Conservation (phyloP, 1,140 invertebrate genomes). For the Drosophila nasuta region DNA sequence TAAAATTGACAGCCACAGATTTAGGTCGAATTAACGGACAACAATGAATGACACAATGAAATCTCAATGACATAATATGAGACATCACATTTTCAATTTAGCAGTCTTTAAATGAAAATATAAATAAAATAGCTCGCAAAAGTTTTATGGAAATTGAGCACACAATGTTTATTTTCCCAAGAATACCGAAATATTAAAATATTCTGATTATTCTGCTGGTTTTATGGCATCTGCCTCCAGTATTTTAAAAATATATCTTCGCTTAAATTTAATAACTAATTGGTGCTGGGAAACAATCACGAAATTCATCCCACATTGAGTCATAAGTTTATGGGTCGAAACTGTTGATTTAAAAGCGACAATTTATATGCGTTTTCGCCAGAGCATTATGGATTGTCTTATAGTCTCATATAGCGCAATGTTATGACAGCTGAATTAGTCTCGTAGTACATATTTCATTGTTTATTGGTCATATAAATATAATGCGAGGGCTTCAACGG, state of each 20-base stretch:
- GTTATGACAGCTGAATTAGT: conserved; percentile 35
- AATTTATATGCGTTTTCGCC: conserved; percentile 33
- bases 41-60: no score
- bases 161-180: neutral
- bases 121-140: neutral
- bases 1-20: no score
- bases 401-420: neutral
- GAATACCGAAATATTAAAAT: neutral
- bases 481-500: conserved; percentile 55
- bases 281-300: conserved; percentile 37
- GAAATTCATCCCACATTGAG: conserved; percentile 19
- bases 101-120: neutral
- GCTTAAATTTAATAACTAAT: conserved; percentile 44
- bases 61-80: no score
- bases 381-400: conserved; percentile 26
- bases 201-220: neutral
- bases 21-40: no score
- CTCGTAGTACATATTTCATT: conserved; percentile 57
- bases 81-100: no score
- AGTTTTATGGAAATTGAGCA: neutral
- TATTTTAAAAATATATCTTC: conserved; percentile 1
- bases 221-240: neutral
- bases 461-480: conserved; percentile 78
- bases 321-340: conserved; percentile 42
- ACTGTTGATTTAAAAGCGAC: conserved; percentile 51